Base-by-base conservation (phyloP, 2,797 vertebrate genomes). In the Bufotes viridis region DNA sequence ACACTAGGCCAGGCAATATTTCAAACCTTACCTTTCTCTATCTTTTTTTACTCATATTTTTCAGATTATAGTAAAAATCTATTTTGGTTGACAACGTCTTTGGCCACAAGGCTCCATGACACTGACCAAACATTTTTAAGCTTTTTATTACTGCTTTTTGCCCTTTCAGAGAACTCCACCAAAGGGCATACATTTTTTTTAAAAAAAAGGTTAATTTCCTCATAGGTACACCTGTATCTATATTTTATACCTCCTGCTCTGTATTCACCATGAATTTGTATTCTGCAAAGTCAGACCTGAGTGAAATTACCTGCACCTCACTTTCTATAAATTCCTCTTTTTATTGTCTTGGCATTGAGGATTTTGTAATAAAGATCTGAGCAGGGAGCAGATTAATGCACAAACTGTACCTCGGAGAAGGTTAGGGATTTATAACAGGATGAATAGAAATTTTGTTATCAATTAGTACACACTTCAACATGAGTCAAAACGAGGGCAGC, bases 381-480 rank as follows among this genome's bases (percentile, higher is more conserved):
- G 26, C 78, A 60, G 26, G 57, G 24, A 34, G 29, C 78, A 80
- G 24, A 80, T 80, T 61, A 61, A 80, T 61, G 57, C n/a, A 34
- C 9, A 80, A 80, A 34, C 17, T 80, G 17, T 34, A 80, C 26
- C 57, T 80, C 11, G 1, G 78, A 60, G 57, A 61, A 58, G 24
- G 78, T 29, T 42, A 80, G 78, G 15, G 29, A 26, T 60, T 80
- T 42, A 80, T 60, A 34, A 58, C 78, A 29, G 78, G 55, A 80
- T 5, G 78, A 80, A 55, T 12, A 78, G 51, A 78, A 78, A 78
- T n/a, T 51, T 76, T 78, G 74, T 76, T 76, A 76, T 74, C 72
- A 76, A 79, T 79, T 79, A 79, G 76, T 79, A 79, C 78, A 79
- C 78, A 79, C 58, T 57, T 57, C 76, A 57, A 17, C 20, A 53